These are phyloP conservation scores for Solea senegalensis DNA, from an alignment of 2,113 vertebrate species.

Conservation along the genomic window DNA sequence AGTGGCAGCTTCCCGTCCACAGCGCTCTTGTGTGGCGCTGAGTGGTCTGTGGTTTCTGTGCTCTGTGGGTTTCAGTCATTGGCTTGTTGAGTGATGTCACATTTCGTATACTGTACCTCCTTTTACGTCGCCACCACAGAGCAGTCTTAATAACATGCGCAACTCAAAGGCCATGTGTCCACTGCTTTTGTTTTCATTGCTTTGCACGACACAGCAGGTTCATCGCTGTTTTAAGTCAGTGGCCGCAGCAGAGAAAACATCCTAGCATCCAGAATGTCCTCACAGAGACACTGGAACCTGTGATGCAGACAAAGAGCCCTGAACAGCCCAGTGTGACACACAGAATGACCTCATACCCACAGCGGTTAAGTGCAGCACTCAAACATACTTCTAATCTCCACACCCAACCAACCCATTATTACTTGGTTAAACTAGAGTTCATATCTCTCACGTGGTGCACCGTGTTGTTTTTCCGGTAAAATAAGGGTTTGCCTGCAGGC, in stretches of 20 bases:
- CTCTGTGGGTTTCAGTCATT: slow-evolving; percentile 11
- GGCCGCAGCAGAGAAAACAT: background rate
- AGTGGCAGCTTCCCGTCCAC: background rate
- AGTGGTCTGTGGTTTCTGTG: slow-evolving; percentile 37
- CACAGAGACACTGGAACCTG: background rate
- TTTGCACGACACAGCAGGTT: background rate
- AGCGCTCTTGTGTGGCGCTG: slow-evolving; percentile 6
- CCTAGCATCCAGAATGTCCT: background rate
- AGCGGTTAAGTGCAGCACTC: slow-evolving; percentile 16
- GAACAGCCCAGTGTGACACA: background rate
- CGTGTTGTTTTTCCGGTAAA: slow-evolving; percentile 31
- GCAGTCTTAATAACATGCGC: background rate
- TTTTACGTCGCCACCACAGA: background rate
- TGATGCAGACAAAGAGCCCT: background rate
- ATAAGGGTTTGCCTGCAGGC: slow-evolving; percentile 11
- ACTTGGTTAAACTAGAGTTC: slow-evolving; percentile 2
- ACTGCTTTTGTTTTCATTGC: background rate
- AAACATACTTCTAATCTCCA: background rate
- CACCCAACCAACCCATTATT: slow-evolving; percentile 31
- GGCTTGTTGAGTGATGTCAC: slow-evolving; percentile 21
- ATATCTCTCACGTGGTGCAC: slow-evolving; percentile 19
- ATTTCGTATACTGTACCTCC: background rate
- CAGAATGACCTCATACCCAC: slow-evolving; percentile 9
- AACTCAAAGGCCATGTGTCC: background rate
- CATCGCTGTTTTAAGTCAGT: background rate